Evolutionary conservation across 2,797 vertebrate genomes (phyloP).

Genomic region (Lacerta bilineata): DNA sequence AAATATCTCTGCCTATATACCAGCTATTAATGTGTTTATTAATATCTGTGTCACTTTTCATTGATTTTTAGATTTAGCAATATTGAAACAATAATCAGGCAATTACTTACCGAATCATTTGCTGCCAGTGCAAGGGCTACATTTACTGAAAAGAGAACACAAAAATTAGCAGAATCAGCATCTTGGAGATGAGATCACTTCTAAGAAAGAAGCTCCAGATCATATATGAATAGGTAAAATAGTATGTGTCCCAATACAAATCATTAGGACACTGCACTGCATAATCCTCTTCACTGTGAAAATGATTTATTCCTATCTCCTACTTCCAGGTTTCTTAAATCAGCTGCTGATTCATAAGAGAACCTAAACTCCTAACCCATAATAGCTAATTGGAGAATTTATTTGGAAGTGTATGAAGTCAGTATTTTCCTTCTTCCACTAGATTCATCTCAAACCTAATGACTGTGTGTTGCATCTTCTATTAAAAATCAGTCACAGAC

Average conservation of each 20-base stretch:
- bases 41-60: too few species aligned
- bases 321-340: not conserved
- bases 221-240: not conserved
- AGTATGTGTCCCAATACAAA: not conserved
- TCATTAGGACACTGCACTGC: not conserved
- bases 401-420: not conserved
- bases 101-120: constrained; percentile 87
- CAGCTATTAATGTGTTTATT: not conserved
- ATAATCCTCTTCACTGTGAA: not conserved
- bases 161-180: constrained; percentile 56
- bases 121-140: constrained; percentile 90
- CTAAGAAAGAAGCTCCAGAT: constrained; percentile 21
- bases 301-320: not conserved
- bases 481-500: not conserved
- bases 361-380: not conserved
- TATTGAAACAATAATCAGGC: constrained; percentile 49
- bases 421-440: not conserved
- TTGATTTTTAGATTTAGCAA: not conserved
- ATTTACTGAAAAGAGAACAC: constrained; percentile 85
- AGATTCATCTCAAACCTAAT: not conserved
- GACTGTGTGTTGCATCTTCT: not conserved
- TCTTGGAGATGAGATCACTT: constrained; percentile 18
- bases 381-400: not conserved
- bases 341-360: not conserved
- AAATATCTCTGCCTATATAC: not conserved